These are phyloP conservation scores for Arctocebus calabarensis DNA, from an alignment of 2,797 vertebrate genomes.

Conservation along the genomic window DNA sequence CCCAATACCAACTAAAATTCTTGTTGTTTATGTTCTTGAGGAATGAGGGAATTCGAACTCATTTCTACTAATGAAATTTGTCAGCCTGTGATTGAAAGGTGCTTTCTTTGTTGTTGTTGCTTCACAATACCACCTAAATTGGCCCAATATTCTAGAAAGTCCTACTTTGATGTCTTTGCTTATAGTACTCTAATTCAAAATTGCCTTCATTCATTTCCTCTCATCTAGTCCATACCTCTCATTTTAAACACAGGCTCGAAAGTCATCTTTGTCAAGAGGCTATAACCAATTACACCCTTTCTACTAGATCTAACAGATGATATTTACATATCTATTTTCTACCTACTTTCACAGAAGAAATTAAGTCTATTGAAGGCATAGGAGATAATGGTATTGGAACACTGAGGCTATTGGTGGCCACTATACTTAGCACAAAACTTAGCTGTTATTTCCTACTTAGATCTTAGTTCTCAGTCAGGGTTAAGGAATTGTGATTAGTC, in stretches of 20 bases:
- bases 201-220: constrained; percentile 27
- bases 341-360: constrained; percentile 56
- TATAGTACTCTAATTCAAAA: background rate
- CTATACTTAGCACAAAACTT: background rate
- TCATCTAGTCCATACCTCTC: background rate
- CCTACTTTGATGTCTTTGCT: background rate
- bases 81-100: background rate
- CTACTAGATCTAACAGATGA: background rate
- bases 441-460: constrained; percentile 1
- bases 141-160: background rate
- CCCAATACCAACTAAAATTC: background rate
- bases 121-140: constrained; percentile 19
- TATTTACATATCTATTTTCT: constrained; percentile 40
- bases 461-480: constrained; percentile 18
- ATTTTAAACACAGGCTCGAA: constrained; percentile 49
- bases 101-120: background rate
- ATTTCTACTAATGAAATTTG: constrained; percentile 35
- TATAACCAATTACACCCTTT: background rate
- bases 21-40: constrained; percentile 6
- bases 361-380: constrained; percentile 30
- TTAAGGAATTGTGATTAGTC: constrained; percentile 59
- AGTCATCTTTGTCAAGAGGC: constrained; percentile 38
- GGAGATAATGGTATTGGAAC: constrained; percentile 20
- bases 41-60: background rate
- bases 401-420: background rate